Evolutionary conservation across 1,140 invertebrate species (phyloP).

Genomic region (Drosophila lacteicornis): DNA sequence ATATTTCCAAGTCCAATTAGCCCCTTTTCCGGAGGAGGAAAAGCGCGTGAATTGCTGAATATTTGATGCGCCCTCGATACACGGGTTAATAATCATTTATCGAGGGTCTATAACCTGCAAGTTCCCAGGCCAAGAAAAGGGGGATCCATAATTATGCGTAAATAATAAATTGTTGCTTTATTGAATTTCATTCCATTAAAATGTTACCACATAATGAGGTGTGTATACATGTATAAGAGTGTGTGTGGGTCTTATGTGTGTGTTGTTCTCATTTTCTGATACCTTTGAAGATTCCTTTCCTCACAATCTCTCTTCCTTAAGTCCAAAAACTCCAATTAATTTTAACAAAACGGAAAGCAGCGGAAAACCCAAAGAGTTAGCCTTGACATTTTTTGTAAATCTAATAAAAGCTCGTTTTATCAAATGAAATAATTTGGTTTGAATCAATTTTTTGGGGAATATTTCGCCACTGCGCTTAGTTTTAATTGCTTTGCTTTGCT

Average conservation of each 20-base stretch:
- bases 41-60: slow-evolving; percentile 27
- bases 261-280: slow-evolving; percentile 8
- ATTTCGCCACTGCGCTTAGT: slow-evolving; percentile 20
- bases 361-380: slow-evolving; percentile 5
- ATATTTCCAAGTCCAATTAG: neutral
- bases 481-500: slow-evolving; percentile 30
- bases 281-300: no score
- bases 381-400: neutral
- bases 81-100: slow-evolving; percentile 1
- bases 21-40: neutral
- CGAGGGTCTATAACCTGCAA: neutral
- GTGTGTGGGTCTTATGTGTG: slow-evolving; percentile 14
- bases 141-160: slow-evolving; percentile 56
- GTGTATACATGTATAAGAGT: slow-evolving; percentile 42
- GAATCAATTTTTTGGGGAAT: slow-evolving; percentile 8
- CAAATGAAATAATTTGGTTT: slow-evolving; percentile 5
- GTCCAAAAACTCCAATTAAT: slow-evolving; percentile 20
- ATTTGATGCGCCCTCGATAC: slow-evolving; percentile 7
- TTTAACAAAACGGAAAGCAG: slow-evolving; percentile 6
- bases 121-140: slow-evolving; percentile 8
- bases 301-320: neutral
- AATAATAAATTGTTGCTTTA: slow-evolving; percentile 77
- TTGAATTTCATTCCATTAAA: slow-evolving; percentile 79
- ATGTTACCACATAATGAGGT: slow-evolving; percentile 66
- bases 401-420: slow-evolving; percentile 9